These are phyloP conservation scores for Glossophaga mutica DNA, from an alignment of 2,797 vertebrate genomes.

Conservation along the genomic window DNA sequence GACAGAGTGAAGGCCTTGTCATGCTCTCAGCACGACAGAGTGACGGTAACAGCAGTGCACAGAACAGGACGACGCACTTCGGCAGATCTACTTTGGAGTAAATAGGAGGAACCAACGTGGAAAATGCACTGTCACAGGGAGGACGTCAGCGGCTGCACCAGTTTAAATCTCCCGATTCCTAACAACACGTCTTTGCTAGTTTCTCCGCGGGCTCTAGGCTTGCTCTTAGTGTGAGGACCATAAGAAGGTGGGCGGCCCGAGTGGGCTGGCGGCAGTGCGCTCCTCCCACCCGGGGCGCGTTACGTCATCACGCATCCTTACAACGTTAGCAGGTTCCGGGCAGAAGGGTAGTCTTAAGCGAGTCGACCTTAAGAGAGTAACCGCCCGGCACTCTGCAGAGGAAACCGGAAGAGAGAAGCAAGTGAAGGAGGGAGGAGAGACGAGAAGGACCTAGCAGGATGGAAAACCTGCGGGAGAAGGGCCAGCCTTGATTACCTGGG, in stretches of 20 bases:
- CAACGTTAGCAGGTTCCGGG: background rate
- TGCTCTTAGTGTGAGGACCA: background rate
- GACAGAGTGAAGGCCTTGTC: background rate
- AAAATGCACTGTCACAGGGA: background rate
- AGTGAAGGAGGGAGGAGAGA: background rate
- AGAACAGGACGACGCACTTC: background rate
- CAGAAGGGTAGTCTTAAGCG: background rate
- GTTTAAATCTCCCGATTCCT: background rate
- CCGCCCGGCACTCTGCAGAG: accelerated
- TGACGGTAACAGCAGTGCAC: background rate
- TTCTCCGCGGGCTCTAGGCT: background rate
- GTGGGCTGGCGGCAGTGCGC: accelerated
- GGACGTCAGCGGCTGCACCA: background rate
- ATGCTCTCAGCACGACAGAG: background rate
- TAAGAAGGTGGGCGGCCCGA: background rate
- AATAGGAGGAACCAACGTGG: background rate
- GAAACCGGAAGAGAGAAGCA: background rate
- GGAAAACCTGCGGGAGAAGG: background rate
- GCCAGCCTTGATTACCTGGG: conserved; percentile 52
- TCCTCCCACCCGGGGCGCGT: background rate
- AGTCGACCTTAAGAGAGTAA: too few species aligned
- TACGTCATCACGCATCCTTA: background rate
- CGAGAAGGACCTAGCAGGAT: background rate
- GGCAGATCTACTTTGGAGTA: background rate
- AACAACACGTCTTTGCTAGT: background rate